Evolutionary conservation across 2,113 vertebrate genomes (phyloP), one percentile per base, ranked within the genome.

Genomic region (Amphiprion percula): DNA sequence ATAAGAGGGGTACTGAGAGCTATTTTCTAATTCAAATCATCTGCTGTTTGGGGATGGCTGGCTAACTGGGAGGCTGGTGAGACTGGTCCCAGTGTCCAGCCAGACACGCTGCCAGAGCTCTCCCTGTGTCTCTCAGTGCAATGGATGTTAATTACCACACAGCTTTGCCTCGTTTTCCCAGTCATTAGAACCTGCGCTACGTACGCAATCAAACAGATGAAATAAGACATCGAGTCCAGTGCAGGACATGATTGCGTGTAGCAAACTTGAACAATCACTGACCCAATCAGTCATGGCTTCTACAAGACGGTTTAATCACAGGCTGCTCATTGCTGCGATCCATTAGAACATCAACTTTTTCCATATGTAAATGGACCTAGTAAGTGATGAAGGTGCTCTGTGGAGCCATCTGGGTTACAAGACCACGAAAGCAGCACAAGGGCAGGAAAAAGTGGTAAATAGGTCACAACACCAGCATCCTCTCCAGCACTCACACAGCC

Each of bases 401-500:
- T n/a, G 28, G 46, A 60, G 66, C 66, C 62, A 86, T 85, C 50
- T 74, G 77, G 53, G 71, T 80, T 68, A 84, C 59, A 55, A 11
- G 66, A 49, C 75, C 19, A 58, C 68, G 33, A 68, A 84, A 82
- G 58, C 44, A 56, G 28, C 9, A 7, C 53, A 19, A 49, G 39
- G 52, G 28, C 30, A 53, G 61, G 28, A 39, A 16, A 37, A 77
- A 75, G 74, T 66, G 63, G 71, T 86, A 89, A 86, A 77, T 85
- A 63, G 87, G 89, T 88, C 86, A 78, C 39, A 68, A 68, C 71
- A 84, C 49, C 53, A 53, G 44, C 49, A 19, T 80, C 77, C 54
- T 64, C 58, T 41, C 60, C 71, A 83, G 68, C 26, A 39, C 26
- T 73, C 41, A 11, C 37, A 61, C 58, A 77, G 83, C 83, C 83